These are phyloP conservation scores for Isurus oxyrinchus DNA, from an alignment of 2,113 vertebrate species.

Conservation along the genomic window DNA sequence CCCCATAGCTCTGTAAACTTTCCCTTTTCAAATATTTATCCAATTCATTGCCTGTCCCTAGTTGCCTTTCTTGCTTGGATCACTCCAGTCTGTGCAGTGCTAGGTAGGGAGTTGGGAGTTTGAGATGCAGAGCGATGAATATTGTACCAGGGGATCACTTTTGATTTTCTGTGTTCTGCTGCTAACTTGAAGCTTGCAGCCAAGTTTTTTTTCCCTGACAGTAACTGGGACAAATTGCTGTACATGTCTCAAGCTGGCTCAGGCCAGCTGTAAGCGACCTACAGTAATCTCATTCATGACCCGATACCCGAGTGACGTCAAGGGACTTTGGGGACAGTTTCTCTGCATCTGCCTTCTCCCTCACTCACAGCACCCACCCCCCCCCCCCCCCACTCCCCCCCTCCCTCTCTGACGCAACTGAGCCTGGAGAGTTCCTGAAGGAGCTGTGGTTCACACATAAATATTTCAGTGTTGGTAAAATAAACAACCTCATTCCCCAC, in stretches of 20 bases:
- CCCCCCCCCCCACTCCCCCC: background rate
- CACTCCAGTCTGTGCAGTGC: background rate
- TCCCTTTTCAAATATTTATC: background rate
- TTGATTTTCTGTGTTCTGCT: background rate
- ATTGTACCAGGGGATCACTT: background rate
- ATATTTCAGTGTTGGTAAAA: constrained; percentile 18
- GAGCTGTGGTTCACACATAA: background rate
- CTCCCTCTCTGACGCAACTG: background rate
- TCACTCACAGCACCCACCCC: too few relatives aligned
- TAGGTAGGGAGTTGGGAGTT: background rate
- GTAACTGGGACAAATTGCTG: background rate
- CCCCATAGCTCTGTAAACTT: background rate
- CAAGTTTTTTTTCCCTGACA: background rate
- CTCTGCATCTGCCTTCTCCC: constrained; percentile 21
- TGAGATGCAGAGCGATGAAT: background rate
- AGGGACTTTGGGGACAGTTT: background rate
- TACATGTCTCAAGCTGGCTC: background rate
- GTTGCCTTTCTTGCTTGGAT: background rate
- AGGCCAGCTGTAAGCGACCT: background rate
- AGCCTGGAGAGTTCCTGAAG: background rate
- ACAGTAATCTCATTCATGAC: background rate
- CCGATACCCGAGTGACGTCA: background rate
- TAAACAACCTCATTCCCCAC: background rate
- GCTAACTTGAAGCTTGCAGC: background rate
- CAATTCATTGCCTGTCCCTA: background rate